Evolutionary conservation across 35 echinoderm and acorn worm genomes (phyloP), one percentile per base, ranked within the genome.

Genomic region (Ophiothrix spiculata): DNA sequence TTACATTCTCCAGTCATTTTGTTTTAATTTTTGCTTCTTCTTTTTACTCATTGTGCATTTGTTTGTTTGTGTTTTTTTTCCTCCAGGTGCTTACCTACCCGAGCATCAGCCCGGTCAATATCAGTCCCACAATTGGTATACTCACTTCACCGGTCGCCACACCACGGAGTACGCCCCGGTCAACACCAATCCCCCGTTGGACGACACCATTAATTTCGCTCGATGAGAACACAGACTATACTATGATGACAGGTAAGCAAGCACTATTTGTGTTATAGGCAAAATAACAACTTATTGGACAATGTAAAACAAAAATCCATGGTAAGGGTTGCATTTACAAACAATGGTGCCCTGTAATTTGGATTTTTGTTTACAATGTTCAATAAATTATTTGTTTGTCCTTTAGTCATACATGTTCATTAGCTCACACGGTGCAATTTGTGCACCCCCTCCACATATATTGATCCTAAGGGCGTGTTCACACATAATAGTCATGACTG

Each of bases 131-230:
- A 36, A 79, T 99, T 39, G 83, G 88, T 41, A 78, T 99, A 49
- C 83, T 99, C n/a, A 89, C 96, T 23, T 99, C 96, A 75, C 96
- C 96, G 39, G 96, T 99, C 33, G 96, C 96, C 41, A 99, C 96
- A 3, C 96, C 96, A 0, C 79, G 96, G 38, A 91, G 81, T 36
- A 99, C 96, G 64, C 96, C 96, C 34, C 88, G 96, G 76, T 94
- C 96, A 79, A 99, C 96, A 13, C 96, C 96, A 21, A 92, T 99
- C 76, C 96, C 96, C 42, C 87, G 92, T 56, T 99, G 96, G 96
- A 94, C 81, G 41, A 89, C 92, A 33, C 96, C 96, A 8, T 79
- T 99, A 45, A 91, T 99, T 76, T 99, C 94, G 32, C 85, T 99
- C 37, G 96, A 99, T 81, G 96, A 99, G 84, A 94, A 80, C 38